Percentiles rank a stretch among this genome's conserved stretches.
These are phyloP conservation scores for Anser cygnoides DNA, from an alignment of 2,113 vertebrate genomes.

Conservation along the genomic window DNA sequence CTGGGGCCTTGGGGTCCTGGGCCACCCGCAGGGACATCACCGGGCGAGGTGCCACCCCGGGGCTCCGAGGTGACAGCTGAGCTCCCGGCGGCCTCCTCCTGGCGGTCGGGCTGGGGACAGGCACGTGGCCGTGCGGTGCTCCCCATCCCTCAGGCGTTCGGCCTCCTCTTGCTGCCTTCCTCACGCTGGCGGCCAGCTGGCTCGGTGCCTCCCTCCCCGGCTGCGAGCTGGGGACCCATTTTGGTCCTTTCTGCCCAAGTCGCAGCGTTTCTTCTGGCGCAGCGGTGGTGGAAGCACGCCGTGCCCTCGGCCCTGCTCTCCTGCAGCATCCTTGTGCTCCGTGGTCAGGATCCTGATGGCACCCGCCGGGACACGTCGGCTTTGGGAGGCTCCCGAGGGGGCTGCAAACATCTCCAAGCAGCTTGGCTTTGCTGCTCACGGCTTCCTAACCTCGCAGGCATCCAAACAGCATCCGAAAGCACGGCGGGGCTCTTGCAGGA, in stretches of 20 bases:
- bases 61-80: neutral
- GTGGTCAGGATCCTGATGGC: neutral
- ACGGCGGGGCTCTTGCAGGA: neutral
- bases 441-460: neutral
- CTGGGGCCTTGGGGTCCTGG: accelerated
- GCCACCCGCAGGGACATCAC: accelerated
- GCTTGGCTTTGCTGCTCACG: neutral
- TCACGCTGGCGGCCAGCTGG: accelerated
- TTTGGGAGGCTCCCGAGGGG: neutral
- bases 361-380: neutral
- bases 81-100: neutral
- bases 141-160: neutral
- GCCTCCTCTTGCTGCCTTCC: neutral
- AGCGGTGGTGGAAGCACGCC: accelerated
- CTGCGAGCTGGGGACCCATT: neutral
- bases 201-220: neutral
- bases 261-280: neutral
- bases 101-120: neutral
- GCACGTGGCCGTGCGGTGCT: neutral
- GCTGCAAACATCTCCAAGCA: neutral
- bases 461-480: neutral
- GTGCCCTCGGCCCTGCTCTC: neutral
- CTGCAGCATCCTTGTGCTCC: accelerated
- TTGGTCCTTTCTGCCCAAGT: neutral
- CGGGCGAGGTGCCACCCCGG: accelerated